Percentiles rank a stretch among this genome's conserved stretches.
These are phyloP conservation scores for Microcebus jonahi DNA, from an alignment of 2,113 vertebrate genomes.

Conservation along the genomic window DNA sequence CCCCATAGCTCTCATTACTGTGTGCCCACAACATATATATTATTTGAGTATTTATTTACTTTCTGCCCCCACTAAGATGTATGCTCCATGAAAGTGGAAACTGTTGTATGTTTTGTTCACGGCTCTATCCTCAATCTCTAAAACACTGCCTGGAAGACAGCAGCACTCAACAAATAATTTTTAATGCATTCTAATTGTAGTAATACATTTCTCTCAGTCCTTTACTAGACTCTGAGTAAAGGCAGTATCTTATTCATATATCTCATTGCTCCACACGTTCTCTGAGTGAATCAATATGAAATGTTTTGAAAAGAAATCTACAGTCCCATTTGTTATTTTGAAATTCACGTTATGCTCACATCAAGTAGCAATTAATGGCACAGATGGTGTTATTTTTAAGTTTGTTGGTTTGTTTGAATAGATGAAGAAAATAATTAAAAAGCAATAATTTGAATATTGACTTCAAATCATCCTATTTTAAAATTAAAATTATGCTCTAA, in stretches of 20 bases:
- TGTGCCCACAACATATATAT: background rate
- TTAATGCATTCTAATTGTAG: background rate
- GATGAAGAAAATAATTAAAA: constrained; percentile 14
- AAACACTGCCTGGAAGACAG: background rate
- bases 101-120: background rate
- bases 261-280: background rate
- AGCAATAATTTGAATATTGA: background rate
- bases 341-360: constrained; percentile 17
- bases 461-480: constrained; percentile 36
- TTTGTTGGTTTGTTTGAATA: constrained; percentile 43
- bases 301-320: background rate
- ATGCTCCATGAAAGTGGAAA: background rate
- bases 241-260: background rate
- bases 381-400: constrained; percentile 67
- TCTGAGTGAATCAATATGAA: constrained; percentile 25
- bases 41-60: background rate
- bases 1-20: background rate
- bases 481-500: constrained; percentile 43
- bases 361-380: constrained; percentile 40
- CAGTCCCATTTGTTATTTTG: background rate
- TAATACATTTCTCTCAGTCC: background rate
- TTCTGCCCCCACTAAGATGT: background rate
- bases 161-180: background rate
- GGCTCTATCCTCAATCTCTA: background rate
- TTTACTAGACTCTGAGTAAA: background rate